Percentiles rank a stretch among this genome's conserved stretches.
Evolutionary conservation across 2,888 invertebrate genomes (phyloP).

Genomic region (Gandaritis pyraliata): DNA sequence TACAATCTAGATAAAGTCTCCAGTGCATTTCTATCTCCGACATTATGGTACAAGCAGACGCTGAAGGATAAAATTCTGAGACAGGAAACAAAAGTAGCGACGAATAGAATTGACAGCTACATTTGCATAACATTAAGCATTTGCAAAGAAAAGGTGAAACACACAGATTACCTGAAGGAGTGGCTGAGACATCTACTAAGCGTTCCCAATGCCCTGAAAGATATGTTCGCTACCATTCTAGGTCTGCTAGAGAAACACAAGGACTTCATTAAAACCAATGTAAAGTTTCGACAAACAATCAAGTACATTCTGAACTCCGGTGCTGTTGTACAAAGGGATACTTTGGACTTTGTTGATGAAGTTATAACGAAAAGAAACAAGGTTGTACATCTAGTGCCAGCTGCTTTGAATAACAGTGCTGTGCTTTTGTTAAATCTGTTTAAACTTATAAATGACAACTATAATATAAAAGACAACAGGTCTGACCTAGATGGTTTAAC

Average conservation of each 20-base stretch:
- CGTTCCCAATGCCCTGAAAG: conserved; percentile 6
- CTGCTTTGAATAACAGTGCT: conserved; percentile 44
- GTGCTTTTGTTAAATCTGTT: conserved; percentile 48
- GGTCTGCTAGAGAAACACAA: conserved; percentile 24
- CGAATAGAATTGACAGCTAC: conserved; percentile 11
- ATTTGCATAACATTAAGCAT: conserved; percentile 20
- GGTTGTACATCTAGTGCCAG: conserved; percentile 44
- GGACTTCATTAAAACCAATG: conserved; percentile 21
- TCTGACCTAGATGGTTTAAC: conserved; percentile 49
- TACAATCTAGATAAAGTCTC: conserved; percentile 21
- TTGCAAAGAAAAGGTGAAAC: conserved; percentile 16
- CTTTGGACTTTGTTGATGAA: conserved; percentile 61
- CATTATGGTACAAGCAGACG: conserved; percentile 26
- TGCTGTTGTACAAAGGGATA: conserved; percentile 50
- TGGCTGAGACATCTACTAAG: conserved; percentile 28
- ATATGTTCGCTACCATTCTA: conserved; percentile 14
- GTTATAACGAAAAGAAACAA: conserved; percentile 50
- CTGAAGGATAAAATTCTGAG: conserved; percentile 31
- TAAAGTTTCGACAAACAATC: conserved; percentile 26
- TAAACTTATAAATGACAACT: conserved; percentile 50
- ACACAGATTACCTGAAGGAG: conserved; percentile 25
- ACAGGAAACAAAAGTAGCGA: conserved; percentile 30
- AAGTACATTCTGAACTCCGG: conserved; percentile 45
- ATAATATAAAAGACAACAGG: conserved; percentile 50
- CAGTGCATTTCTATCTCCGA: conserved; percentile 4